Evolutionary conservation across 1,140 invertebrate species (phyloP).

Genomic region (Apocrypta bakeri): DNA sequence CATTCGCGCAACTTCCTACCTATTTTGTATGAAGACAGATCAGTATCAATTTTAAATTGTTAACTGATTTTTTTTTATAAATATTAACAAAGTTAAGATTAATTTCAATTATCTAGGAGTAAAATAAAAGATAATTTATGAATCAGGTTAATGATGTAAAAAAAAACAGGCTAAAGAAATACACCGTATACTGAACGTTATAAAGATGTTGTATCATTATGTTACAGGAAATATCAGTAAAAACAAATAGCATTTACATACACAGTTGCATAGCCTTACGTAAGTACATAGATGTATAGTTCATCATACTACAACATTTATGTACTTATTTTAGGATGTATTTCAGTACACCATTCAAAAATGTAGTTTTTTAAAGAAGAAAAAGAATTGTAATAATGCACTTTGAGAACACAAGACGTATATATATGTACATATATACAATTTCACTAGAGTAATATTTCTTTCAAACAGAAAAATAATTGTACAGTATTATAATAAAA

Average conservation of each 20-base stretch:
- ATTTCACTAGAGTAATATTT: conserved; percentile 56
- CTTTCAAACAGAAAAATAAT: conserved; percentile 48
- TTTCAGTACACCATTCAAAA: conserved; percentile 24
- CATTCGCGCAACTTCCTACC: background rate
- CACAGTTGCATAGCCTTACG: conserved; percentile 42
- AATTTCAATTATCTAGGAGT: conserved; percentile 15
- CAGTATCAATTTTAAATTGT: conserved; percentile 39
- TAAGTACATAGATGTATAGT: conserved; percentile 46
- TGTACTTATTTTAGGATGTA: conserved; percentile 39
- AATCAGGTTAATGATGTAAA: conserved; percentile 21
- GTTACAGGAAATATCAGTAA: conserved; percentile 36
- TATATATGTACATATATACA: conserved; percentile 62
- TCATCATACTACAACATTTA: conserved; percentile 32
- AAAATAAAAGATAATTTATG: background rate
- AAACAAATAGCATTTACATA: conserved; percentile 42
- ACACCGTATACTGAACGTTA: conserved; percentile 35
- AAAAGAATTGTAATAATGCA: conserved; percentile 54
- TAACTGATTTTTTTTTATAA: conserved; percentile 20
- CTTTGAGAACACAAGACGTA: conserved; percentile 61
- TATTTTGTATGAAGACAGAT: conserved; percentile 14
- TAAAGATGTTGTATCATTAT: conserved; percentile 22
- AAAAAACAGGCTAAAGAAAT: conserved; percentile 36
- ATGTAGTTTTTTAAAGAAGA: background rate
- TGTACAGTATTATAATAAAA: conserved; percentile 44
- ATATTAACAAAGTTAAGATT: conserved; percentile 20